Evolutionary conservation across 2,113 vertebrate genomes (phyloP).

Genomic region (Eublepharis macularius): DNA sequence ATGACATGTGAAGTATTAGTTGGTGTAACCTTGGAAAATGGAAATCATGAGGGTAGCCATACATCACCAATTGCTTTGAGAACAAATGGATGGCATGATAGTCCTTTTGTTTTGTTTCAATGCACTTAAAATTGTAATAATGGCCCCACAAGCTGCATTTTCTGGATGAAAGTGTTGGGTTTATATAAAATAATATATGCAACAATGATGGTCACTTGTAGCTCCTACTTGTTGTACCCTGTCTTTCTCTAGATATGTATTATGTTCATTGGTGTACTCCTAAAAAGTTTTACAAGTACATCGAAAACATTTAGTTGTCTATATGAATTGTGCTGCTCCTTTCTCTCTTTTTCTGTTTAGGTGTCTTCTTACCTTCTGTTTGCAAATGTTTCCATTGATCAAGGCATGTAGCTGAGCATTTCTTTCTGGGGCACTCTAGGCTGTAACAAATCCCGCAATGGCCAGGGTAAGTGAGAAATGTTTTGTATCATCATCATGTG

Average conservation of each 20-base stretch:
- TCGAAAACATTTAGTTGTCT: not conserved
- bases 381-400: slow-evolving; percentile 67
- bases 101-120: slow-evolving; percentile 1
- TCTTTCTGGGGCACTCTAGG: slow-evolving; percentile 61
- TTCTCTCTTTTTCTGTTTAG: slow-evolving; percentile 46
- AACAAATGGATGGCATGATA: not conserved
- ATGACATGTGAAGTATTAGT: not conserved
- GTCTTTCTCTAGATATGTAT: not conserved
- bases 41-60: not conserved
- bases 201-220: not conserved
- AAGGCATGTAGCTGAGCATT: slow-evolving; percentile 76
- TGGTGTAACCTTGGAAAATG: not conserved
- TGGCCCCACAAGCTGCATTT: slow-evolving; percentile 15
- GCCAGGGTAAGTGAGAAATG: slow-evolving; percentile 76
- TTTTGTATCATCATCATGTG: not conserved
- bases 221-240: not conserved
- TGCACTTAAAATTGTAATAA: not conserved
- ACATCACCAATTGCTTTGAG: not conserved
- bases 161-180: not conserved
- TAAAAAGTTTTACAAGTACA: not conserved
- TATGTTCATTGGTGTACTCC: not conserved
- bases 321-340: slow-evolving; percentile 25
- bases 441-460: slow-evolving; percentile 67
- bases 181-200: not conserved
- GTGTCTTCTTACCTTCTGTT: slow-evolving; percentile 67